Evolutionary conservation across 2,888 invertebrate genomes (phyloP), one percentile per base, ranked within the genome.

Genomic region (Eupeodes luniger): DNA sequence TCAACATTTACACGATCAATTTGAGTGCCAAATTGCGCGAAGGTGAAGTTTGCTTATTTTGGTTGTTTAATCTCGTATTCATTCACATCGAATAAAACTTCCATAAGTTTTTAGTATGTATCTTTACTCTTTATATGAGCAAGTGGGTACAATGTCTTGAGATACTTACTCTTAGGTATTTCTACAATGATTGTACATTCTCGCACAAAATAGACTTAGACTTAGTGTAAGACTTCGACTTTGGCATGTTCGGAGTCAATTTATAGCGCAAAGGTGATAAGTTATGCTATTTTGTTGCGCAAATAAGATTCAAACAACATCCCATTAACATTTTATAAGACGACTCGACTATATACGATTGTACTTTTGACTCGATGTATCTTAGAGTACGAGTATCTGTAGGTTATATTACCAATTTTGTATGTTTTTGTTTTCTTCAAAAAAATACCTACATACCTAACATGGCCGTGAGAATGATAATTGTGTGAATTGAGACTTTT

Each of bases 241-340:
- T 76, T 87, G 76, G 77, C 83, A 87, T 83, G 87, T 83, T 80
- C 16, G 55, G 77, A 67, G 72, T 76, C 83, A 83, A 87, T 87
- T 87, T 87, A 87, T 80, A 74, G 80, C 83, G 77, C 80, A 81
- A 59, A 87, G 87, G 87, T 87, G 87, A 87, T 87, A 87, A 87
- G 87, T 87, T 87, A 87, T 87, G 87, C 83, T 83, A 51, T 83
- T 80, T 80, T 36, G 76, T 80, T 87, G 76, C 76, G 83, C 83
- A 87, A 80, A 83, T 77, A 82, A 79, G 69, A 86, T 82, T 62
- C 74, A 74, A 64, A 51, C 78, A 76, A 76, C 77, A 66, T 72
- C 83, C 72, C 72, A 82, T 86, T 86, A 66, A 66, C 66, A 66
- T 66, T 66, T 27, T 66, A 82, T 40, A 9, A 40, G 40, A 40